phyloP scores from a whole-genome alignment of 2,888 invertebrate genomes.

The Rutpela maculata region DNA sequence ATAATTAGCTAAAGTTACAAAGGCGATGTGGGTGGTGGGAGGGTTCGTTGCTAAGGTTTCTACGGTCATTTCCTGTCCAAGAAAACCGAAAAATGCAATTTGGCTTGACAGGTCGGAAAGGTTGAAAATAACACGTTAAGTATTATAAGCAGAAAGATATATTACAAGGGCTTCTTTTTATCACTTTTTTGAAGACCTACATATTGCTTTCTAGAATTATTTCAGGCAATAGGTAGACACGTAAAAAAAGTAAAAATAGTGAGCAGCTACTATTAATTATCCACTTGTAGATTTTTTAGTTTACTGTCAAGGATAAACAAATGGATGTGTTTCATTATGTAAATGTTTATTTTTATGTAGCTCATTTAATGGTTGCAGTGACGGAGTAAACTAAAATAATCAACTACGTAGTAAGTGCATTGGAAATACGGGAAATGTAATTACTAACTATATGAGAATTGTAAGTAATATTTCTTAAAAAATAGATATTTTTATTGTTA shows the following conservation, averaged over 20 bases:
- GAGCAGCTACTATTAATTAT: slow-evolving; percentile 31
- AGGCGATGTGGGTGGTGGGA: slow-evolving; percentile 58
- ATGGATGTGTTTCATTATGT: slow-evolving; percentile 29
- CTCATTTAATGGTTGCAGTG: slow-evolving; percentile 6
- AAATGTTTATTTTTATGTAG: slow-evolving; percentile 27
- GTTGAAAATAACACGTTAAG: slow-evolving; percentile 62
- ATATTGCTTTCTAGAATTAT: slow-evolving; percentile 37
- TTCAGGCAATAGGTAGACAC: slow-evolving; percentile 23
- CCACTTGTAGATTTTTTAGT: slow-evolving; percentile 24
- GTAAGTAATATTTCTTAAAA: neutral
- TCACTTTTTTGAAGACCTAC: slow-evolving; percentile 51
- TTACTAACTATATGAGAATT: neutral
- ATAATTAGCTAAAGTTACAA: slow-evolving; percentile 61
- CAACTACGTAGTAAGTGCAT: neutral
- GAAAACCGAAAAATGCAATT: slow-evolving; percentile 68
- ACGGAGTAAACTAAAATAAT: neutral
- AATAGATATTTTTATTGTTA: no score
- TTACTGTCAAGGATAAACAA: slow-evolving; percentile 37
- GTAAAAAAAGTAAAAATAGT: slow-evolving; percentile 26
- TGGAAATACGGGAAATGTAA: neutral
- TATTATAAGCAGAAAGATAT: slow-evolving; percentile 54
- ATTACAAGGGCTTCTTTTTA: slow-evolving; percentile 55
- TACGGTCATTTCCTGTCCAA: slow-evolving; percentile 67
- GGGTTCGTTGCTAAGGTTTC: slow-evolving; percentile 60
- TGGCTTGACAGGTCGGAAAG: slow-evolving; percentile 62